These are phyloP conservation scores for Tetramorium parvispinum DNA, from an alignment of 1,140 invertebrate genomes.

Conservation along the genomic window DNA sequence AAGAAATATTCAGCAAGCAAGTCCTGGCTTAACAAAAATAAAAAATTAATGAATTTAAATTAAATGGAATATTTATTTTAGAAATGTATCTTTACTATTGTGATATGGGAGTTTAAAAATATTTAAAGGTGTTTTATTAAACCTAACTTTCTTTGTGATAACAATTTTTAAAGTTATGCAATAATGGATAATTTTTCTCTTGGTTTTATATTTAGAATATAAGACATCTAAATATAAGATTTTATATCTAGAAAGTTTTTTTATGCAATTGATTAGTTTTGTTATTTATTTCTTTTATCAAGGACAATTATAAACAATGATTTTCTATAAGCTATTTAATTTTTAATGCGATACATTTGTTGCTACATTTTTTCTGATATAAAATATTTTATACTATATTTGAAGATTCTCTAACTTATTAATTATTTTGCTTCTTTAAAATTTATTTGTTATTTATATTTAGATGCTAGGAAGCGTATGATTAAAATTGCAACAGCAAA, in stretches of 20 bases:
- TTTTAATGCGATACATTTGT: neutral
- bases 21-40: neutral
- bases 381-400: neutral
- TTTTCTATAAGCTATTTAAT: slow-evolving; percentile 10
- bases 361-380: neutral
- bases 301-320: neutral
- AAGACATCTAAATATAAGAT: no score
- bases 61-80: neutral
- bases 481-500: neutral
- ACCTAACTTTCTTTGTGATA: neutral
- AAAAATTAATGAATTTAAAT: neutral
- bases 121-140: neutral
- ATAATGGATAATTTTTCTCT: neutral
- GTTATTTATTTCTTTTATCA: neutral
- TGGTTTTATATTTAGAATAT: neutral
- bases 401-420: neutral
- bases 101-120: neutral
- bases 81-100: neutral
- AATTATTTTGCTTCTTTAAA: slow-evolving; percentile 2
- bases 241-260: neutral
- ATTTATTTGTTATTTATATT: neutral
- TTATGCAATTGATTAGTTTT: neutral
- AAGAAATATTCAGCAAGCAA: neutral
- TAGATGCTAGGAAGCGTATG: neutral
- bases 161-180: neutral